A percentile compares a stretch with the other conserved stretches of the same genome.
phyloP scores from a whole-genome alignment of 2,888 invertebrate species.

The Venustoraphidia nigricollis region DNA sequence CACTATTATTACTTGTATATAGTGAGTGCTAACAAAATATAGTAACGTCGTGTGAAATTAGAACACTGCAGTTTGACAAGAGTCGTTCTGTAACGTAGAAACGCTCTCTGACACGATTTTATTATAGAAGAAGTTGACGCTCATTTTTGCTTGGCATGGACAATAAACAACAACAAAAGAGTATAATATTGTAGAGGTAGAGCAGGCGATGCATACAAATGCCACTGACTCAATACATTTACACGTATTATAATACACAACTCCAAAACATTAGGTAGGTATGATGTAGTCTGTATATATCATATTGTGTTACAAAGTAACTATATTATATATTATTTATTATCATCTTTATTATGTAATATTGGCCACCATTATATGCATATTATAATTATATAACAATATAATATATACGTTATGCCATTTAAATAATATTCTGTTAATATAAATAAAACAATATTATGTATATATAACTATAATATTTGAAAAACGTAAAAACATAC shows the following conservation, averaged over 20 bases:
- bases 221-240: too few species aligned
- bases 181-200: too few species aligned
- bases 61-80: too few species aligned
- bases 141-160: conserved; percentile 61
- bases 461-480: conserved; percentile 4
- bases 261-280: not conserved
- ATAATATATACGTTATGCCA: conserved; percentile 11
- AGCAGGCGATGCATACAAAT: too few species aligned
- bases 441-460: conserved; percentile 10
- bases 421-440: conserved; percentile 13
- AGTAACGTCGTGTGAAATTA: not conserved
- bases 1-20: too few species aligned
- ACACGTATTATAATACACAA: too few species aligned
- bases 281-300: conserved; percentile 7
- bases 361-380: conserved; percentile 7
- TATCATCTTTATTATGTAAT: not conserved
- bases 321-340: conserved; percentile 7
- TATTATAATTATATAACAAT: not conserved
- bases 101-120: conserved; percentile 8
- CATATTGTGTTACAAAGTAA: conserved; percentile 14
- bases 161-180: conserved; percentile 25
- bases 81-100: too few species aligned
- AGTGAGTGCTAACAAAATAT: too few species aligned
- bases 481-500: conserved; percentile 13
- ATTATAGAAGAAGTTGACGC: conserved; percentile 68